A percentile compares a stretch with the other conserved stretches of the same genome.
Conservation (phyloP, 2,113 vertebrate genomes). For the Pluvialis apricaria region DNA sequence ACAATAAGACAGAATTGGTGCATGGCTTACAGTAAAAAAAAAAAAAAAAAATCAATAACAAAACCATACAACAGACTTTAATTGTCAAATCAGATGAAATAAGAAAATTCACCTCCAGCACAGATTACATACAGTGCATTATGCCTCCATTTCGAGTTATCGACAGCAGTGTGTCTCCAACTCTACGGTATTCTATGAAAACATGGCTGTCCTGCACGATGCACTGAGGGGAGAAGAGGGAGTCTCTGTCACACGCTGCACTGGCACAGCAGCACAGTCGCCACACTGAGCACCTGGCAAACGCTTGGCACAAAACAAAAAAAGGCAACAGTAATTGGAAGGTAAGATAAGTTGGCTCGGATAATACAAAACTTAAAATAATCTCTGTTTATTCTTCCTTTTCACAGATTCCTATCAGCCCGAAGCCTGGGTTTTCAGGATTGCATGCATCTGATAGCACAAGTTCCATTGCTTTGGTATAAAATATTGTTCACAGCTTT, state of each 20-base stretch:
- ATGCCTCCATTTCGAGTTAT: not conserved
- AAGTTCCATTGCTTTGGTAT: not conserved
- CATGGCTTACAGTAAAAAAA: not conserved
- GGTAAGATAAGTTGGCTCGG: not conserved
- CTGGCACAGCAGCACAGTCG: not conserved
- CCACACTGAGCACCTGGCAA: fast-evolving
- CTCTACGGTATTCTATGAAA: not conserved
- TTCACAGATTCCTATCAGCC: not conserved
- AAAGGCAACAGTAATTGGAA: not conserved
- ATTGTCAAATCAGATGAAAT: not conserved
- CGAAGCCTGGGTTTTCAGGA: not conserved
- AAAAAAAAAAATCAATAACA: not conserved
- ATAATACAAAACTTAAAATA: not conserved
- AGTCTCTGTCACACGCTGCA: not conserved
- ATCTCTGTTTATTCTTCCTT: not conserved
- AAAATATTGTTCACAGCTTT: not conserved
- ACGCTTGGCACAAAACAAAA: not conserved
- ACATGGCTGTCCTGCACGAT: not conserved
- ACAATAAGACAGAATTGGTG: not conserved
- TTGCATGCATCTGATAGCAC: not conserved
- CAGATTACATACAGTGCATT: not conserved
- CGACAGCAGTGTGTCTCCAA: not conserved
- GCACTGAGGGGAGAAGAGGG: not conserved
- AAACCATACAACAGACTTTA: not conserved
- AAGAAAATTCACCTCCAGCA: not conserved